phyloP scores from a whole-genome alignment of 2,888 invertebrate species.

The Baccha elongata region DNA sequence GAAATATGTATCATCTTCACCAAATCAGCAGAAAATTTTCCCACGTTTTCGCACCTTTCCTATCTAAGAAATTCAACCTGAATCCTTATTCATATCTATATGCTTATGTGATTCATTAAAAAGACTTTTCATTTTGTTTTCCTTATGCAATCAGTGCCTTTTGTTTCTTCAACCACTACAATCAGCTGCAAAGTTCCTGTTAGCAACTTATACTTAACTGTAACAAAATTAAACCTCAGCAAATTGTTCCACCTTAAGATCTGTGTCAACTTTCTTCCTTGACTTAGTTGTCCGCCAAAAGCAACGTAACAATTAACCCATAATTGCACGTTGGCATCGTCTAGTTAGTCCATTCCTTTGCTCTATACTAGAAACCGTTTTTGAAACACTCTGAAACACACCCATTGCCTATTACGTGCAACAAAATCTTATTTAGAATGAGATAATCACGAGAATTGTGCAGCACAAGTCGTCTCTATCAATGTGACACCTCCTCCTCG shows the following conservation, averaged over 20 bases:
- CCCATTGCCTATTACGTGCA: constrained; percentile 47
- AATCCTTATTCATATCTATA: too few species aligned
- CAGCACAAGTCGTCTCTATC: constrained; percentile 41
- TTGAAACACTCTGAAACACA: background rate
- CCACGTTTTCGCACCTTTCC: too few species aligned
- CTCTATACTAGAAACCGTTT: background rate
- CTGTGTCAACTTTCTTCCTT: background rate
- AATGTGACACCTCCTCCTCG: constrained; percentile 4
- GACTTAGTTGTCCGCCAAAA: background rate
- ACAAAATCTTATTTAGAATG: constrained; percentile 44
- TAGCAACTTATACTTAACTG: too few species aligned
- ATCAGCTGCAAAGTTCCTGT: background rate
- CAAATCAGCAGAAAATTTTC: too few species aligned
- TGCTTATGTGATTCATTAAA: too few species aligned
- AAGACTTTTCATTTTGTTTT: too few species aligned
- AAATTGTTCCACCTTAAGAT: background rate
- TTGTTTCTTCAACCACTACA: background rate
- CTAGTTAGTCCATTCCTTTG: background rate
- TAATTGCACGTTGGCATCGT: constrained; percentile 16
- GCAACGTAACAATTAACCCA: constrained; percentile 46
- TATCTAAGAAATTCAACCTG: too few species aligned
- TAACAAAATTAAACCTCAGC: too few species aligned
- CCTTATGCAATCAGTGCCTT: background rate
- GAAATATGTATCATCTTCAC: too few species aligned
- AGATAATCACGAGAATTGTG: constrained; percentile 58